Percentiles rank a stretch among this genome's conserved stretches.
phyloP scores from a whole-genome alignment of 1,140 invertebrate genomes.

The Rhagoletis zephyria region DNA sequence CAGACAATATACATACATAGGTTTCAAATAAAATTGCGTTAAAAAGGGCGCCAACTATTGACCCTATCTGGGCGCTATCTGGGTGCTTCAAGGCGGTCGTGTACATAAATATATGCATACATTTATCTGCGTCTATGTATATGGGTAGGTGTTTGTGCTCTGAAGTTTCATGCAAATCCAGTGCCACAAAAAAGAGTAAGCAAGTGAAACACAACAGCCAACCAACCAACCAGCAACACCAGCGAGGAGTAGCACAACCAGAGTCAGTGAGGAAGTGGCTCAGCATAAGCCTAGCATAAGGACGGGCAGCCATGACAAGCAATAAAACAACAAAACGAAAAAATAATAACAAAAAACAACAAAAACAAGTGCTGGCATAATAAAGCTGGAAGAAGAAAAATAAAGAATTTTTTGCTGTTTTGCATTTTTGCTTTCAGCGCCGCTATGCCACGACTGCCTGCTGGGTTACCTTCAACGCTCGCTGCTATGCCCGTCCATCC shows the following conservation, averaged over 20 bases:
- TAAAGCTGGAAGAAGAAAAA: not conserved
- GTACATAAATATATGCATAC: not conserved
- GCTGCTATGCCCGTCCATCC: not conserved
- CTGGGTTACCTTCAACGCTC: not conserved
- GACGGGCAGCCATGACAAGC: not conserved
- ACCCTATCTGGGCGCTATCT: too few relatives aligned
- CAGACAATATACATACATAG: too few relatives aligned
- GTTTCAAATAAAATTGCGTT: too few relatives aligned
- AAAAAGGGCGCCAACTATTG: too few relatives aligned
- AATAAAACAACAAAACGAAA: not conserved
- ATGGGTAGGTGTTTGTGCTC: not conserved
- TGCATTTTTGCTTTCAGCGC: conserved; percentile 41
- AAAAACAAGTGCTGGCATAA: conserved; percentile 1
- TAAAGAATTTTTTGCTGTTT: not conserved
- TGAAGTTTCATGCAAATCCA: conserved; percentile 38
- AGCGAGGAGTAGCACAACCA: not conserved
- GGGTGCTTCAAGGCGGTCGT: too few relatives aligned
- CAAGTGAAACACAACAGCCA: not conserved
- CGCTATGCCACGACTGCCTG: not conserved
- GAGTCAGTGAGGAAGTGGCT: not conserved
- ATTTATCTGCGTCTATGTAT: not conserved
- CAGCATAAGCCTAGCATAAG: too few relatives aligned
- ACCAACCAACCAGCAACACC: not conserved
- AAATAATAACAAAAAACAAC: not conserved
- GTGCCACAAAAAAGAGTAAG: conserved; percentile 10